Percentiles rank a stretch among this genome's conserved stretches.
Conservation (phyloP, 2,888 invertebrate genomes). For the Dolomedes plantarius region DNA sequence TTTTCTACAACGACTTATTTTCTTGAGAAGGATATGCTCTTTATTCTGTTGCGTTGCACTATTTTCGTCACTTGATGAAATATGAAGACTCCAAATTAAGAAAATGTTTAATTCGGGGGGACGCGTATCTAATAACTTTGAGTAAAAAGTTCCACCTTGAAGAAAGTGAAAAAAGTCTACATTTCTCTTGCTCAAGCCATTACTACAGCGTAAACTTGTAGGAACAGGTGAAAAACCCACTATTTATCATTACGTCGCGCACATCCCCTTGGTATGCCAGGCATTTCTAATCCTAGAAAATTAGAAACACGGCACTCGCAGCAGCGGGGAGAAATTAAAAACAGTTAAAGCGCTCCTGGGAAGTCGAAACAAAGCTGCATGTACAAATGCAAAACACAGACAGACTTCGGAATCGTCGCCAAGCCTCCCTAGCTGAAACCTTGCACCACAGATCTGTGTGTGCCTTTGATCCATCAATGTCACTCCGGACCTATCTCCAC, state of each 20-base stretch:
- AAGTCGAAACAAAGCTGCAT: constrained; percentile 27
- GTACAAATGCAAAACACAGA: constrained; percentile 19
- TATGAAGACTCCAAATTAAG: not conserved
- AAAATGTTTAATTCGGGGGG: not conserved
- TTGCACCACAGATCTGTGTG: constrained; percentile 34
- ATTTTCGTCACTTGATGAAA: not conserved
- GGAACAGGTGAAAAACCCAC: constrained; percentile 7
- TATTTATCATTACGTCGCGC: not conserved
- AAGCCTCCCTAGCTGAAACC: constrained; percentile 35
- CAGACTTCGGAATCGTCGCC: constrained; percentile 57
- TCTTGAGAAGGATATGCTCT: no score
- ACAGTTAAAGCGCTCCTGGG: constrained; percentile 31
- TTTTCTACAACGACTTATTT: no score
- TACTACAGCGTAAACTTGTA: not conserved
- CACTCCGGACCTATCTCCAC: constrained; percentile 58
- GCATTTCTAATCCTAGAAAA: constrained; percentile 32
- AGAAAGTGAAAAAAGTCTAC: not conserved
- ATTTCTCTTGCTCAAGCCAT: not conserved
- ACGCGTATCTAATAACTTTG: not conserved
- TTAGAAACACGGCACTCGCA: constrained; percentile 18
- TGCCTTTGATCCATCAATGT: constrained; percentile 66
- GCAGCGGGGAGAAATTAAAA: constrained; percentile 45
- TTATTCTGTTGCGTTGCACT: no score
- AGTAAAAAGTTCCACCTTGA: not conserved
- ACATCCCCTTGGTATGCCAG: not conserved